phyloP scores from a whole-genome alignment of 1,140 invertebrate species.

The Drosophila littoralis region DNA sequence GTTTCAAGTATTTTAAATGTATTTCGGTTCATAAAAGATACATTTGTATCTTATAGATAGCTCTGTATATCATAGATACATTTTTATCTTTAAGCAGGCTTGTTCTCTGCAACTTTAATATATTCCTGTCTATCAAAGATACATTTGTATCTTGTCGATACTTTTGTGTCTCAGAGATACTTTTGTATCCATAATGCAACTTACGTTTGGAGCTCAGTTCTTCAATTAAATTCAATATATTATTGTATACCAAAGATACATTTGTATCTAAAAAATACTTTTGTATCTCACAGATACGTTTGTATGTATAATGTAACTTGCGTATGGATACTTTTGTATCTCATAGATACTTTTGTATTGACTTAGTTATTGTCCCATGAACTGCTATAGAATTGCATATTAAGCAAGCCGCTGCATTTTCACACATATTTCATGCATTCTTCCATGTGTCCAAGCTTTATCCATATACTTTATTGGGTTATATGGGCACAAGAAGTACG shows the following conservation, averaged over 20 bases:
- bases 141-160: background rate
- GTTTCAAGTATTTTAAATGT: no score
- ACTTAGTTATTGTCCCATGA: no score
- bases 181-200: background rate
- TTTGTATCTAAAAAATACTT: background rate
- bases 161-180: background rate
- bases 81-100: no score
- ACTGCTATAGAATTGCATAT: no score
- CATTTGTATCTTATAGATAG: background rate
- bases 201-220: no score
- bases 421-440: background rate
- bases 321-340: background rate
- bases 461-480: background rate
- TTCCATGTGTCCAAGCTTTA: background rate
- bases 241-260: background rate
- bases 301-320: background rate
- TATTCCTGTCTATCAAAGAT: no score
- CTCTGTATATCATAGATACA: background rate
- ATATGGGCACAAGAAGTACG: background rate
- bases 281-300: background rate
- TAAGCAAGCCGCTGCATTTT: background rate
- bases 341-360: no score
- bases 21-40: no score
- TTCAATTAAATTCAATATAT: no score
- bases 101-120: background rate